These are phyloP conservation scores for Oncorhynchus gorbuscha DNA, from an alignment of 2,113 vertebrate genomes.

Conservation along the genomic window DNA sequence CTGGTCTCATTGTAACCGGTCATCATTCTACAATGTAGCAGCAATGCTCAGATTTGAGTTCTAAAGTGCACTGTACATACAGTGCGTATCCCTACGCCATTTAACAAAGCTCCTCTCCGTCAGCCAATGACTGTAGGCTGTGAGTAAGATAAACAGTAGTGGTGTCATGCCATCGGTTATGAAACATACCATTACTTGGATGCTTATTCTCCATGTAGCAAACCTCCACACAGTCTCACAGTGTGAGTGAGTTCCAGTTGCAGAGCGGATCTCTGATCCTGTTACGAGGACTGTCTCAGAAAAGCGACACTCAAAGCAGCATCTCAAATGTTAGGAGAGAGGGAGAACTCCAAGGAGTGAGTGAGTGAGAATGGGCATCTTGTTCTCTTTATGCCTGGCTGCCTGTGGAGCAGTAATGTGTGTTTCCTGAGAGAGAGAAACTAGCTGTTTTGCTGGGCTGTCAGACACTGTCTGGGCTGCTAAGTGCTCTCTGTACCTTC, in stretches of 20 bases:
- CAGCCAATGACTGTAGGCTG: background rate
- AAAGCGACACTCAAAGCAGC: background rate
- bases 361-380: background rate
- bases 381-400: background rate
- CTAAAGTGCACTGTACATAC: too few species aligned
- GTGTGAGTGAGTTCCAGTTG: background rate
- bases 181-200: background rate
- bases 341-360: background rate
- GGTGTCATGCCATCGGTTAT: background rate
- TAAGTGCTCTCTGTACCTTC: conserved; percentile 4
- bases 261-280: background rate
- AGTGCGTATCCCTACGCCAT: too few species aligned
- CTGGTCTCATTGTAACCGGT: too few species aligned
- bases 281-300: background rate
- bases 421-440: background rate
- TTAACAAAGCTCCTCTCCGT: background rate
- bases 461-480: background rate
- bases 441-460: background rate
- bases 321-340: background rate
- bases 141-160: background rate
- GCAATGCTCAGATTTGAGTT: too few species aligned
- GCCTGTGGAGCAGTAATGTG: background rate
- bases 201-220: background rate
- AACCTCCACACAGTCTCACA: background rate
- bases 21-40: too few species aligned